A percentile compares a stretch with the other conserved stretches of the same genome.
These are phyloP conservation scores for Mastomys coucha DNA, from an alignment of 2,113 vertebrate genomes.

Conservation along the genomic window DNA sequence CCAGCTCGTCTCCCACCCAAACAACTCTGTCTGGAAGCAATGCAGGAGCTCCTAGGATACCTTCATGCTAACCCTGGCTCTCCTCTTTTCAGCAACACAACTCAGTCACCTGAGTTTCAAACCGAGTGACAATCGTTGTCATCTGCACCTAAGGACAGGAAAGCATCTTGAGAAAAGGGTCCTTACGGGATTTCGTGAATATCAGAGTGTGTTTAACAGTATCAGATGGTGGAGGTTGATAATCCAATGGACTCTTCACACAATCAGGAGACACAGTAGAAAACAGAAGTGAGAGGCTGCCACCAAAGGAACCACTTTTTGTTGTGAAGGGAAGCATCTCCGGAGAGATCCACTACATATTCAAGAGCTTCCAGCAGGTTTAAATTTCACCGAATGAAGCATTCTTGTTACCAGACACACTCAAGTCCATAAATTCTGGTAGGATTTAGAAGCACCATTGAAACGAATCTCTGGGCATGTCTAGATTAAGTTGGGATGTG, in stretches of 20 bases:
- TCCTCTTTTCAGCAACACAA: not conserved
- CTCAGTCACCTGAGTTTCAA: not conserved
- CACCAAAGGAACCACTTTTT: too few relatives aligned
- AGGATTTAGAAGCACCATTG: not conserved
- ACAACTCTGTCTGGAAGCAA: not conserved
- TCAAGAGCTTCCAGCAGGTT: not conserved
- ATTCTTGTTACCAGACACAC: not conserved
- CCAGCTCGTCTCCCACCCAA: not conserved
- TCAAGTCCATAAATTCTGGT: not conserved
- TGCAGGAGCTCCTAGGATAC: not conserved
- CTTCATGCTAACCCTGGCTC: not conserved
- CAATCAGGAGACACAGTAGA: not conserved
- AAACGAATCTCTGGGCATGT: not conserved
- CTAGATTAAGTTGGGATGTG: not conserved
- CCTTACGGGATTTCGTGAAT: not conserved
- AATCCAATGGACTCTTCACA: not conserved
- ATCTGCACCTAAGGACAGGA: not conserved
- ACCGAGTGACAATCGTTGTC: not conserved
- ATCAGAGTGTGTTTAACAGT: not conserved
- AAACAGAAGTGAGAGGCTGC: not conserved
- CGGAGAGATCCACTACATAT: not conserved
- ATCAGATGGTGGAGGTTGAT: not conserved
- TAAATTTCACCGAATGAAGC: not conserved
- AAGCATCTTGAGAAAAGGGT: not conserved
- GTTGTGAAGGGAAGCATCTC: not conserved